phyloP scores from a whole-genome alignment of 2,797 vertebrate genomes.

The Mus spretus region DNA sequence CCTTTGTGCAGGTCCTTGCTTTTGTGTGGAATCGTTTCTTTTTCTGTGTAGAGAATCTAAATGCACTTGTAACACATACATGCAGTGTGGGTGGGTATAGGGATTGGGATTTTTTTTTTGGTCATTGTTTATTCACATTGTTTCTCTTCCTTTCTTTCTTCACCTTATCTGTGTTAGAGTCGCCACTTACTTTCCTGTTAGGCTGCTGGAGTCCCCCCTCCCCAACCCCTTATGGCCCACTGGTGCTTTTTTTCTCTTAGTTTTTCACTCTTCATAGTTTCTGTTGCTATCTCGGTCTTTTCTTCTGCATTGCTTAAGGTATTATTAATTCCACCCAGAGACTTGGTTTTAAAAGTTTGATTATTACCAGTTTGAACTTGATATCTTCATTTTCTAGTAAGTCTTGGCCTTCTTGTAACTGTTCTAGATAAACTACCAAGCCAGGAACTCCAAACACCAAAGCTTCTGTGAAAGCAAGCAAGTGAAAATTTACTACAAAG shows the following conservation, averaged over 20 bases:
- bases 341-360: background rate
- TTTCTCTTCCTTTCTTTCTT: background rate
- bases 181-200: background rate
- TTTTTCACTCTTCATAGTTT: background rate
- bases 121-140: background rate
- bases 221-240: background rate
- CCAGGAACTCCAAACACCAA: slow-evolving; percentile 13
- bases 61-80: background rate
- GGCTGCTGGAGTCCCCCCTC: background rate
- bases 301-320: background rate
- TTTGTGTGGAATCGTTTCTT: background rate
- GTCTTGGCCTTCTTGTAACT: background rate
- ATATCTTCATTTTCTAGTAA: background rate
- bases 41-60: slow-evolving; percentile 1
- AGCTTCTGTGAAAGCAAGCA: background rate
- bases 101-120: background rate
- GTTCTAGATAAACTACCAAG: background rate
- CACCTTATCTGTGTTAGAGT: background rate
- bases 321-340: background rate
- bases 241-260: background rate
- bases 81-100: background rate
- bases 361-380: background rate
- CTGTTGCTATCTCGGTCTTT: background rate
- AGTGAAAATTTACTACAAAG: slow-evolving; percentile 18
- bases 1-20: background rate